Base-by-base conservation (phyloP, 2,888 invertebrate genomes). In the Eupithecia dodoneata region DNA sequence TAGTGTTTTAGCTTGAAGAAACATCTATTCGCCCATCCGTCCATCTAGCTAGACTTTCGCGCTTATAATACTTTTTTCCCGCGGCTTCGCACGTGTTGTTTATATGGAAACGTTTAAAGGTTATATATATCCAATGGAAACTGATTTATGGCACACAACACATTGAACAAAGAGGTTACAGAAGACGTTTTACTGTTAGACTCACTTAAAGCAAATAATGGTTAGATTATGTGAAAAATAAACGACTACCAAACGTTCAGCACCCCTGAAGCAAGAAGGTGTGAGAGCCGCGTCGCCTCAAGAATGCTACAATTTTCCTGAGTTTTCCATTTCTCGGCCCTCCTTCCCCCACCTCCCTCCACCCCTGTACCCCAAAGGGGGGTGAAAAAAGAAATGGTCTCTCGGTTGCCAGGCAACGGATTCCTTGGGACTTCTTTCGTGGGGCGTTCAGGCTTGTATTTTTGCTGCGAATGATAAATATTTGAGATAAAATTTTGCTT, bases 261-360 rank as follows among this genome's bases (percentile, higher is more conserved):
- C 59, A 85, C 86, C 83, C 84, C 93, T 85, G 83, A 65, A 85
- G 81, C 87, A 93, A 94, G 94, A 94, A 94, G 95, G 94, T 94
- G 94, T 93, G 93, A 94, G 94, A 91, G 89, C 89, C 90, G 92
- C 93, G 93, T 93, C 93, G 94, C 95, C 95, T 95, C 94, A 95
- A 94, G 95, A 95, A 95, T 95, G 95, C 95, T 95, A 95, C 95
- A 95, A 94, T 95, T 95, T 95, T 95, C 94, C 93, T 91, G 95
- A 95, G 95, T 95, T 95, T 95, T 95, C 95, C 95, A 94, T 94
- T 94, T 94, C 94, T 94, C 92, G 89, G 89, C 90, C 91, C 87
- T 86, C 88, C 87, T 88, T 82, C 77, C 82, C 80, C 79, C 76
- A 75, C 79, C 81, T 81, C 73, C 73, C 74, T 75, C 83, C 76